Base-by-base conservation (phyloP, 2,888 invertebrate genomes). In the Drosophila mettleri region DNA sequence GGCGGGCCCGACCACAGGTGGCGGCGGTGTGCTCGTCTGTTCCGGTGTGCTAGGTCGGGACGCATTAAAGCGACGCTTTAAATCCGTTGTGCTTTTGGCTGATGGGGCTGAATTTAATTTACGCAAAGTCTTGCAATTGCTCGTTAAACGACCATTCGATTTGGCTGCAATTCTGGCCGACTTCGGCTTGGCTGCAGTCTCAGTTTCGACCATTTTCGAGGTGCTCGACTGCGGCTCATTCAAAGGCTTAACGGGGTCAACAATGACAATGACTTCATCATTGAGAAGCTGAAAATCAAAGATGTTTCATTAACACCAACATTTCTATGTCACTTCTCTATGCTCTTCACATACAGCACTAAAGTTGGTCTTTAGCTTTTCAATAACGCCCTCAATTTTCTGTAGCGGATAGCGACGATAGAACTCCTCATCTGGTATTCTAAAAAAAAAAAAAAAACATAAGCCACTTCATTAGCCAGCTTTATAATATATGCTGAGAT, bases 311-410 rank as follows among this genome's bases (percentile, higher is more conserved):
- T 39, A 9, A 16, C 2, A 9, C n/a, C 2, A 33, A 38, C 12
- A 43, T 9, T 24, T 20, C 1, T 12, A 18, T 34, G 2, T 10
- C 5, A 9, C 24, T 9, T 18, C n/a, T 10, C 6, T 24, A 10
- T 10, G 24, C 9, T 59, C 16, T 9, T n/a, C 22, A 53, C 76
- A 46, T 52, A 79, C 77, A 12, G 31, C 6, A 9, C 24, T 16
- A 7, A 70, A 70, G 14, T 53, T 64, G 0, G 27, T 0, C 54
- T 73, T 77, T 0, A 74, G 27, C 31, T 63, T 70, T 1, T 39
- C 38, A 12, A 80, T 63, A 1, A 70, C 54, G 4, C 34, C 9
- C 12, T 80, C 73, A n/a, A 78, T 77, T 38, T 64, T 77, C 2
- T 10, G 0, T 0, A 78, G 5, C 1, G 57, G 39, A 18, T 46